phyloP scores from a whole-genome alignment of 2,113 vertebrate genomes.

The Callocephalon fimbriatum region DNA sequence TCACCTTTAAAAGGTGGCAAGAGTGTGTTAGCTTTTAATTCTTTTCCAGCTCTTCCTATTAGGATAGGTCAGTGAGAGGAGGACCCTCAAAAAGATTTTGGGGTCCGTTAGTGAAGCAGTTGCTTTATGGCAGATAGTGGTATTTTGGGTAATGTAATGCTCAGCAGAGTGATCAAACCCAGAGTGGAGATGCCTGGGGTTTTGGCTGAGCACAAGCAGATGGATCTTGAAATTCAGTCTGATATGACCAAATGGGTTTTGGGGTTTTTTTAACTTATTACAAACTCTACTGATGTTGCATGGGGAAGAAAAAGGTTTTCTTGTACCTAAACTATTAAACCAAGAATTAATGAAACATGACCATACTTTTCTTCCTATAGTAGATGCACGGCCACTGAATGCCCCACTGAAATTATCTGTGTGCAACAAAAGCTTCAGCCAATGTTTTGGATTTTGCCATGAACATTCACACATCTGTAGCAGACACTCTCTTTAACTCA shows the following conservation, averaged over 20 bases:
- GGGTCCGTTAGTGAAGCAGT: neutral
- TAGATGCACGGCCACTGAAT: accelerated
- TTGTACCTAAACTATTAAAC: neutral
- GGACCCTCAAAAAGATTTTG: neutral
- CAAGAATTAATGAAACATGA: neutral
- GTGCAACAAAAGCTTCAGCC: neutral
- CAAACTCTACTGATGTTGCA: neutral
- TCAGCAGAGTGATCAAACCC: neutral
- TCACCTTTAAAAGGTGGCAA: neutral
- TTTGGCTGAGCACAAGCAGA: neutral
- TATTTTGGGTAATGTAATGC: neutral
- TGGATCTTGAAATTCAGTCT: neutral
- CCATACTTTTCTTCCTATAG: neutral
- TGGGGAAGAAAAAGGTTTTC: accelerated
- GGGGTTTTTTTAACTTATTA: neutral
- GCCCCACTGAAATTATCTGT: neutral
- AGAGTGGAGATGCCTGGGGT: neutral
- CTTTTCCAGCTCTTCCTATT: neutral
- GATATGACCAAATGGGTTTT: neutral
- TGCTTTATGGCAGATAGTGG: neutral
- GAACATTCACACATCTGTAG: neutral
- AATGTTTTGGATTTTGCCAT: accelerated
- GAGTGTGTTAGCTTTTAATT: neutral
- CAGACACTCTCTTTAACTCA: neutral
- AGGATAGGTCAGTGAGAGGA: neutral